Base-by-base conservation (phyloP, 2,797 vertebrate genomes). In the Fringilla coelebs region DNA sequence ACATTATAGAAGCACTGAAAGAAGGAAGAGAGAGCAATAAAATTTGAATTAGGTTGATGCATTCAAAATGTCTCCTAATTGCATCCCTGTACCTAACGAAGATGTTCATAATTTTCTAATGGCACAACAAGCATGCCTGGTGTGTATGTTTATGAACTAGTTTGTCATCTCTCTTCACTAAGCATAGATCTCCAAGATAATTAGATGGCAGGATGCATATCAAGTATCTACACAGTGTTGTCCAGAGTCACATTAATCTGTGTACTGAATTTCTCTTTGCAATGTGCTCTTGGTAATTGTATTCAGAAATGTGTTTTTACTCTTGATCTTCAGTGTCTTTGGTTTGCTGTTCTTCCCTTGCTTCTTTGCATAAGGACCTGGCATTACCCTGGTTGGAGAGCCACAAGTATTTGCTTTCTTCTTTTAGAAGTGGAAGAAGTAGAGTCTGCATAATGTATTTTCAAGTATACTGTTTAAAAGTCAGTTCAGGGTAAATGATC, bases 361-460 rank as follows among this genome's bases (percentile, higher is more conserved):
- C 20, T 83, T 88, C 75, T 92, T 78, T 92, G 57, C 6, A 1
- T 90, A 90, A 87, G 57, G 75, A 83, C 46, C 36, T 92, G 72
- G 28, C 29, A 55, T 75, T 89, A 68, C 18, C 16, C 25, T 76
- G 38, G 54, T 41, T 96, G 78, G 65, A 95, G 68, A 94, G 75
- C 46, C 75, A 74, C 78, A 85, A 90, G 41, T 92, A 79, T 82
- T 94, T 96, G 10, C 48, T 89, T 94, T 95, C 36, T 36, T 89
- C 68, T 66, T n/a, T 60, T 82, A 83, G 38, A 92, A 91, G 65
- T 83, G 81, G 65, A 34, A 94, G 61, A 94, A 90, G 51, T 63
- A 66, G 34, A 45, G 49, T 71, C 72, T 96, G 74, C 72, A 94
- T 95, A 94, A 91, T 92, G 62, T 77, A 72, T 89, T 93, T 96